phyloP scores from a whole-genome alignment of 2,888 invertebrate species.

The Sicus ferrugineus region DNA sequence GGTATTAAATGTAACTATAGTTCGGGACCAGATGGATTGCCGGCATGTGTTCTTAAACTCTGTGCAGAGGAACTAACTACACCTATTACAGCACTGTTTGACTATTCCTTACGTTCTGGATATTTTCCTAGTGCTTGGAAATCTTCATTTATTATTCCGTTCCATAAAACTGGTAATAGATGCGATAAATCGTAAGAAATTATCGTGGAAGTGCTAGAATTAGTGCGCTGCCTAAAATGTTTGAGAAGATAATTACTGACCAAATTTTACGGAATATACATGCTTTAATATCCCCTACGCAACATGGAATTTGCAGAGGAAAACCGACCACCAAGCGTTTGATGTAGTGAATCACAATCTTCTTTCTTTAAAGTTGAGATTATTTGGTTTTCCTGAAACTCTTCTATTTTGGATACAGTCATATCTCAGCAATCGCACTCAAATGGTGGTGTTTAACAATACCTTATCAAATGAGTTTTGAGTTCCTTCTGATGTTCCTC shows the following conservation, averaged over 20 bases:
- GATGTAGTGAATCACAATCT: no score
- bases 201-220: not conserved
- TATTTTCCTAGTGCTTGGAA: no score
- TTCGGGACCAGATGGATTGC: not conserved
- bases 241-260: not conserved
- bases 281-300: no score
- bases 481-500: not conserved
- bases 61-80: not conserved
- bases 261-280: not conserved
- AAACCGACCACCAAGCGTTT: not conserved
- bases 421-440: no score
- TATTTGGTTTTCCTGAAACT: no score
- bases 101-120: not conserved
- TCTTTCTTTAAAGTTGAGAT: no score
- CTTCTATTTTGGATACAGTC: no score
- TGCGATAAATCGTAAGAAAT: not conserved
- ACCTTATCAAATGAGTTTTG: not conserved
- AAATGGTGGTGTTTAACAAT: not conserved
- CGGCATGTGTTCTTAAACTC: not conserved
- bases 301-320: not conserved
- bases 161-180: not conserved
- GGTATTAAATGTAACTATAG: no score
- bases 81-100: not conserved
- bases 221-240: not conserved
- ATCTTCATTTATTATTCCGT: not conserved